Percentiles rank a stretch among this genome's conserved stretches.
phyloP scores from a whole-genome alignment of 2,888 invertebrate genomes.

The Stegophylla sp. region DNA sequence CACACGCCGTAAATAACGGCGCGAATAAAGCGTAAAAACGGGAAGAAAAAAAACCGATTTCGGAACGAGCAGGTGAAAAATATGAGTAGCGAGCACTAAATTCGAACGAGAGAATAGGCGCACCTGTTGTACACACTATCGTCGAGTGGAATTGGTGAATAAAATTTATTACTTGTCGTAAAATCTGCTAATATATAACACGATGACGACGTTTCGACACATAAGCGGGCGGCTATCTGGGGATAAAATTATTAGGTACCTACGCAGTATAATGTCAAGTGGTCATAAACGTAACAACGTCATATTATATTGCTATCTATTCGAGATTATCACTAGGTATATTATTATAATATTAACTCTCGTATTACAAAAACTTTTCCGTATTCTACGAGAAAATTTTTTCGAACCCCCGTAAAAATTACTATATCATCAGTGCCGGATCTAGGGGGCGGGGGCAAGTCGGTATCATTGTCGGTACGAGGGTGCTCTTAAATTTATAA shows the following conservation, averaged over 20 bases:
- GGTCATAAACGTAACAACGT: slow-evolving; percentile 14
- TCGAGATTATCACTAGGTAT: not conserved
- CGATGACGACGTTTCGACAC: not conserved
- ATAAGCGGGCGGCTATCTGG: not conserved
- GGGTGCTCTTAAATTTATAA: too few species aligned
- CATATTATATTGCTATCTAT: not conserved
- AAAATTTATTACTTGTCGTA: slow-evolving; percentile 37
- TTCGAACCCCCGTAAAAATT: too few species aligned
- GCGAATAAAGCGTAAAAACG: too few species aligned
- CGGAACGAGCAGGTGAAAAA: not conserved
- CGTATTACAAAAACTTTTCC: too few species aligned
- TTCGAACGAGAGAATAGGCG: not conserved
- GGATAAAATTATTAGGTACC: slow-evolving; percentile 13
- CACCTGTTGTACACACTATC: not conserved
- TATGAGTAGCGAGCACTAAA: not conserved
- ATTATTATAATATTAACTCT: too few species aligned
- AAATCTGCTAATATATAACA: slow-evolving; percentile 10
- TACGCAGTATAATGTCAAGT: not conserved
- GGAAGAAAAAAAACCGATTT: too few species aligned
- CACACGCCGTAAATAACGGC: too few species aligned
- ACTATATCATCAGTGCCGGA: too few species aligned
- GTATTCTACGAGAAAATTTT: too few species aligned
- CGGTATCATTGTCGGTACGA: too few species aligned
- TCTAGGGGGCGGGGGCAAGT: too few species aligned
- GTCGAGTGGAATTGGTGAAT: slow-evolving; percentile 9